These are phyloP conservation scores for Serilophus lunatus DNA, from an alignment of 2,113 vertebrate genomes.

Conservation along the genomic window DNA sequence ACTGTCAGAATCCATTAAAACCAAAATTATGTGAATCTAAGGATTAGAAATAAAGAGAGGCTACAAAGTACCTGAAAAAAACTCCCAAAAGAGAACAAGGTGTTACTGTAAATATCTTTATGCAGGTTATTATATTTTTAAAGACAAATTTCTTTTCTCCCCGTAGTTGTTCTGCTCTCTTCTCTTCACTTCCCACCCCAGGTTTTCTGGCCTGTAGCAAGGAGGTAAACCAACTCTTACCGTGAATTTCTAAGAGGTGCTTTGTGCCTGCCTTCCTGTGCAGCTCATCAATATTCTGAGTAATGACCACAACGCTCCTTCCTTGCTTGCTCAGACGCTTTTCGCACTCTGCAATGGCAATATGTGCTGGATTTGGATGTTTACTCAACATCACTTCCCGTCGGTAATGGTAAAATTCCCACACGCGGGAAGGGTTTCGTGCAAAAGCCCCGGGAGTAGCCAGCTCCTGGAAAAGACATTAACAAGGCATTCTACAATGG, in stretches of 20 bases:
- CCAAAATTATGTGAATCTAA: background rate
- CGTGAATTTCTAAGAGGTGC: constrained; percentile 88
- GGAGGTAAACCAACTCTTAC: constrained; percentile 66
- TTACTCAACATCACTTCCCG: constrained; percentile 82
- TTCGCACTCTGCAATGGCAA: constrained; percentile 89
- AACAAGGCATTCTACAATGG: background rate
- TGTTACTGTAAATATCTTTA: background rate
- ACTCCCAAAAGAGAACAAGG: background rate
- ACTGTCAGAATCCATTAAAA: background rate
- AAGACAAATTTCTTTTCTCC: background rate
- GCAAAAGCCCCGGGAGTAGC: constrained; percentile 91
- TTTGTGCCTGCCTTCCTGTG: constrained; percentile 91
- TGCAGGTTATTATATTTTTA: background rate
- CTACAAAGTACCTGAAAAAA: background rate
- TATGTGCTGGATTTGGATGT: constrained; percentile 83
- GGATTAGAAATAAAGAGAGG: background rate
- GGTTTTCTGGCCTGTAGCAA: background rate
- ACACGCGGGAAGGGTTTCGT: constrained; percentile 86
- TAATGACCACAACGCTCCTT: constrained; percentile 86
- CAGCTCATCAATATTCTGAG: constrained; percentile 93
- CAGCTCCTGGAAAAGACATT: constrained; percentile 76
- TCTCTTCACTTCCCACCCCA: background rate
- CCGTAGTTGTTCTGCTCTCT: background rate
- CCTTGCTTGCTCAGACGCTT: constrained; percentile 84
- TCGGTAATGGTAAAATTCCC: constrained; percentile 97